phyloP scores from a whole-genome alignment of 2,797 vertebrate species.

The Tadarida brasiliensis region DNA sequence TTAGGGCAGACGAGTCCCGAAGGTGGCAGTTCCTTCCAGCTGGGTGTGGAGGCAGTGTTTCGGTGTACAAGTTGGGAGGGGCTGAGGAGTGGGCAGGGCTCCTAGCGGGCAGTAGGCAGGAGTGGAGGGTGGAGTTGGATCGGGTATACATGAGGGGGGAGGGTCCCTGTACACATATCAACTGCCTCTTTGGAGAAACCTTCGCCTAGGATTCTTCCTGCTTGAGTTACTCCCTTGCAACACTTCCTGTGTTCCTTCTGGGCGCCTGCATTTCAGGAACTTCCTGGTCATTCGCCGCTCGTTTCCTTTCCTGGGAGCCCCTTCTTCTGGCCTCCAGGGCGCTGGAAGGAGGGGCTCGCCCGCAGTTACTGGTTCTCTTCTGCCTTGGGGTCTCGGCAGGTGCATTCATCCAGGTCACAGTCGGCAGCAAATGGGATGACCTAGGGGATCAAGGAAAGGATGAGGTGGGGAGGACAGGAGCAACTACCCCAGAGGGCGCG shows the following conservation, averaged over 20 bases:
- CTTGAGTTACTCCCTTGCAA: background rate
- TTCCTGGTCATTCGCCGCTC: background rate
- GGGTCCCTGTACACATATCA: background rate
- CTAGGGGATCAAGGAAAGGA: conserved; percentile 83
- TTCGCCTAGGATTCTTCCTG: background rate
- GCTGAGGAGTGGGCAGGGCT: background rate
- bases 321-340: conserved; percentile 50
- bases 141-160: conserved; percentile 32
- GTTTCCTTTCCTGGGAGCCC: background rate
- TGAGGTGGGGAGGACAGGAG: background rate
- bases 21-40: conserved; percentile 45
- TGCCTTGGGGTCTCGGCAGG: conserved; percentile 95
- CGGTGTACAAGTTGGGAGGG: conserved; percentile 20
- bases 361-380: conserved; percentile 94
- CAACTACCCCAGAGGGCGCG: background rate
- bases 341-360: conserved; percentile 37
- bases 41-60: conserved; percentile 36
- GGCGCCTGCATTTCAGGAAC: background rate
- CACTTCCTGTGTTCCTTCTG: background rate
- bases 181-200: background rate
- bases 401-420: conserved; percentile 96
- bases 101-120: background rate
- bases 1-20: conserved; percentile 69
- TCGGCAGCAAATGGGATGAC: conserved; percentile 97
- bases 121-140: background rate